A percentile compares a stretch with the other conserved stretches of the same genome.
Conservation (phyloP, 2,113 vertebrate genomes). For the Caranx melampygus region DNA sequence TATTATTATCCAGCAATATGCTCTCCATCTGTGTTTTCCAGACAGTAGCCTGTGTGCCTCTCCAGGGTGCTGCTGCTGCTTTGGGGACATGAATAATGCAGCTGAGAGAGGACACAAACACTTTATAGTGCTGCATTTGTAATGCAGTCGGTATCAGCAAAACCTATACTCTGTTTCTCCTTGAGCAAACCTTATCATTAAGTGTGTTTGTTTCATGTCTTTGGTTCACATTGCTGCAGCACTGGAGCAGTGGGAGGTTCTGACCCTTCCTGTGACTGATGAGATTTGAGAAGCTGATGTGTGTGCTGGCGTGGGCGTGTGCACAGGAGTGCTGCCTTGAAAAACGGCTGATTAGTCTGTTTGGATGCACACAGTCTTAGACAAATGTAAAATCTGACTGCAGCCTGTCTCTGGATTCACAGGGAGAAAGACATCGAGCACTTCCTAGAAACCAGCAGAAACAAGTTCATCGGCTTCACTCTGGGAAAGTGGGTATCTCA, state of each 20-base stretch:
- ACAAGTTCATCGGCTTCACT: slow-evolving; percentile 98
- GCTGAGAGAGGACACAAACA: slow-evolving; percentile 30
- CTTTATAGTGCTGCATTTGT: slow-evolving; percentile 7
- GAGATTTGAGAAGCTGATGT: slow-evolving; percentile 34
- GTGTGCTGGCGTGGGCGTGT: slow-evolving; percentile 16
- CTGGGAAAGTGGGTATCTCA: slow-evolving; percentile 91
- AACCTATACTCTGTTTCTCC: neutral
- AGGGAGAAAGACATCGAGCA: slow-evolving; percentile 98
- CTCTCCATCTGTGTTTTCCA: slow-evolving; percentile 54
- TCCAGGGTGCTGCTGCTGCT: slow-evolving; percentile 37
- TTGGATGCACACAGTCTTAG: neutral
- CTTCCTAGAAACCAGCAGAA: slow-evolving; percentile 95
- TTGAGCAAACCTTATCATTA: neutral
- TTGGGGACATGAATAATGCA: slow-evolving; percentile 65
- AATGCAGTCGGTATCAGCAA: slow-evolving; percentile 4
- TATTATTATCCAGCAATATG: slow-evolving; percentile 29
- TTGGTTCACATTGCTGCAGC: slow-evolving; percentile 17
- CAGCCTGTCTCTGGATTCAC: slow-evolving; percentile 45
- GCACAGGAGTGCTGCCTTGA: neutral
- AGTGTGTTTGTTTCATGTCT: neutral
- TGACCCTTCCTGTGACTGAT: slow-evolving; percentile 44
- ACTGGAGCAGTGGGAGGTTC: slow-evolving; percentile 20
- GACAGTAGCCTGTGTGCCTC: slow-evolving; percentile 23
- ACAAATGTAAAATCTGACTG: slow-evolving; percentile 29
- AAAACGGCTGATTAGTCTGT: slow-evolving; percentile 3